Conservation (phyloP, 2,797 vertebrate genomes). For the Rhincodon typus region DNA sequence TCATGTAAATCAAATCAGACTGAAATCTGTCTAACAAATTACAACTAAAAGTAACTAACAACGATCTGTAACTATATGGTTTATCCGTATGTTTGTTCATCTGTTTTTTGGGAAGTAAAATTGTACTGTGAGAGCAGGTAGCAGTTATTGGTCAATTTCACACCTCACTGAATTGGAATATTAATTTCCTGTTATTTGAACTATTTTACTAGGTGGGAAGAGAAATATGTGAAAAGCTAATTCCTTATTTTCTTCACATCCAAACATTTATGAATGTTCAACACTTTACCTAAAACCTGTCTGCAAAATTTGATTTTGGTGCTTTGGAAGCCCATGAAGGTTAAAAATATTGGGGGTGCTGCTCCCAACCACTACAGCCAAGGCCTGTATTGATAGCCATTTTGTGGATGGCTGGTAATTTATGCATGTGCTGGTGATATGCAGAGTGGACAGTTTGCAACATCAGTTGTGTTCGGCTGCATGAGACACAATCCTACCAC, state of each 20-base stretch:
- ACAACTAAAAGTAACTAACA: background rate
- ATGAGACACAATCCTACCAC: no score
- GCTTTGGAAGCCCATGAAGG: background rate
- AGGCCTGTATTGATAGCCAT: background rate
- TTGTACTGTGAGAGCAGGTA: background rate
- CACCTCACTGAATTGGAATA: background rate
- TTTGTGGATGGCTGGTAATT: background rate
- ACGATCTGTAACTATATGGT: background rate
- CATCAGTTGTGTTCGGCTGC: no score
- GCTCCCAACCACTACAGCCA: background rate
- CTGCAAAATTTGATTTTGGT: background rate
- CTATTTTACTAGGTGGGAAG: background rate
- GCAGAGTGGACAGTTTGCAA: background rate
- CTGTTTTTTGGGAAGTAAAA: background rate
- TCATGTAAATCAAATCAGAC: slow-evolving; percentile 10
- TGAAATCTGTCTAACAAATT: background rate
- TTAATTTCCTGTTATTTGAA: background rate
- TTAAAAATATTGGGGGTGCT: background rate
- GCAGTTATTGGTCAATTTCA: background rate
- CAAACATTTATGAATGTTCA: background rate
- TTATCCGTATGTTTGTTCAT: background rate
- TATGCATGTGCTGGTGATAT: background rate
- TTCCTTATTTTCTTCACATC: background rate
- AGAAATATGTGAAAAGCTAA: background rate
- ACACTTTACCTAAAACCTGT: background rate